phyloP scores from a whole-genome alignment of 2,113 vertebrate genomes.

The Paratilapia polleni region DNA sequence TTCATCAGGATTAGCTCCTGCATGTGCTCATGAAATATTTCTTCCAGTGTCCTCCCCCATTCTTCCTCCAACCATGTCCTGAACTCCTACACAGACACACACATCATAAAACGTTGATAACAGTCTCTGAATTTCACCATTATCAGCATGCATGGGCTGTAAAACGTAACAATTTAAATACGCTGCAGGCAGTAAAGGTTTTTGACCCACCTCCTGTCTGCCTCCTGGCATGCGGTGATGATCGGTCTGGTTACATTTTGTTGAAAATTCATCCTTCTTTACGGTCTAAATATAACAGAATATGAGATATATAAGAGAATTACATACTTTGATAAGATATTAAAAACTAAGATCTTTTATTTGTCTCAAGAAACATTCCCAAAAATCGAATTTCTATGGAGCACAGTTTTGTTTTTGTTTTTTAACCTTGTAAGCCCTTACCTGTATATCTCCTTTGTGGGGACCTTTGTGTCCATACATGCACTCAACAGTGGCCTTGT shows the following conservation, averaged over 20 bases:
- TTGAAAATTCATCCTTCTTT: constrained; percentile 97
- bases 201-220: constrained; percentile 88
- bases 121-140: neutral
- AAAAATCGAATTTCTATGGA: no score
- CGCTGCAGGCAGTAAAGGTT: neutral
- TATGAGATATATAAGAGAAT: constrained; percentile 19
- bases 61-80: constrained; percentile 97
- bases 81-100: constrained; percentile 86
- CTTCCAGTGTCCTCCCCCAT: constrained; percentile 96
- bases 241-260: constrained; percentile 98
- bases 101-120: neutral
- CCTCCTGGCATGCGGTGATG: constrained; percentile 97
- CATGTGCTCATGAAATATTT: constrained; percentile 99
- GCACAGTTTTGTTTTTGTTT: neutral
- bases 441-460: constrained; percentile 96
- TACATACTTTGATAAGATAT: neutral
- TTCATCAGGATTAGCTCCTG: constrained; percentile 99
- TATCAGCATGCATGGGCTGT: neutral
- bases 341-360: neutral
- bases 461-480: constrained; percentile 98
- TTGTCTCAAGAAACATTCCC: neutral
- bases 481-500: constrained; percentile 91
- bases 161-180: neutral
- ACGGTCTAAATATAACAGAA: constrained; percentile 82
- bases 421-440: constrained; percentile 35